Base-by-base conservation (phyloP, 2,113 vertebrate species). In the Polyodon spathula region DNA sequence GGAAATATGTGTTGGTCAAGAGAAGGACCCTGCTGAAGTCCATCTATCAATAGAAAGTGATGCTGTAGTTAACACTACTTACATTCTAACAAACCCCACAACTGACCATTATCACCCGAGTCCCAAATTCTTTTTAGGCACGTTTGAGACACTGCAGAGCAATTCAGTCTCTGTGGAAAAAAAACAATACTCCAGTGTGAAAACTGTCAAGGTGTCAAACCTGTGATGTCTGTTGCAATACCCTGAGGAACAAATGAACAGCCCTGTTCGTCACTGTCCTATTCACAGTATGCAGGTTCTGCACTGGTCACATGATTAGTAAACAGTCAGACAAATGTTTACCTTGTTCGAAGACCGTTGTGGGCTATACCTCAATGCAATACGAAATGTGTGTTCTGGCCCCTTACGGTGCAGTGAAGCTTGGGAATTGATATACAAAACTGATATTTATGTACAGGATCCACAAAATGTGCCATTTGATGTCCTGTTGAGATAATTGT, bases 401-500 rank as follows among this genome's bases (percentile, higher is more conserved):
- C 27, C 27, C 27, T 27, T n/a, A n/a, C n/a, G n/a, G n/a, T n/a
- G 2, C 56, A 37, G 59, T 61, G 50, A 59, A 62, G 53, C 72
- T 81, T 71, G 73, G 68, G 71, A 65, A 67, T 55, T 37, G 37
- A 77, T 62, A 15, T 66, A 68, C 70, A 66, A 63, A 69, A 53
- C 68, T 78, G 68, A 59, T 70, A 70, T 66, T 69, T 0, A 37
- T 55, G 17, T 55, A 10, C 17, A 59, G 70, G 66, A 70, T 71
- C 70, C 74, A 76, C 71, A 68, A 61, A 68, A 70, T 60, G 68
- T 62, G 50, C 63, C 63, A 71, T 66, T 37, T 71, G 69, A 67
- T 67, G 64, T 64, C 68, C 56, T 17, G 63, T 65, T 61, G 66
- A 75, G 71, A 80, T 73, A 67, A 68, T 65, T 69, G 71, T 77